Percentiles rank a stretch among this genome's conserved stretches.
Conservation (phyloP, 2,888 invertebrate genomes). For the Desoria tigrina region DNA sequence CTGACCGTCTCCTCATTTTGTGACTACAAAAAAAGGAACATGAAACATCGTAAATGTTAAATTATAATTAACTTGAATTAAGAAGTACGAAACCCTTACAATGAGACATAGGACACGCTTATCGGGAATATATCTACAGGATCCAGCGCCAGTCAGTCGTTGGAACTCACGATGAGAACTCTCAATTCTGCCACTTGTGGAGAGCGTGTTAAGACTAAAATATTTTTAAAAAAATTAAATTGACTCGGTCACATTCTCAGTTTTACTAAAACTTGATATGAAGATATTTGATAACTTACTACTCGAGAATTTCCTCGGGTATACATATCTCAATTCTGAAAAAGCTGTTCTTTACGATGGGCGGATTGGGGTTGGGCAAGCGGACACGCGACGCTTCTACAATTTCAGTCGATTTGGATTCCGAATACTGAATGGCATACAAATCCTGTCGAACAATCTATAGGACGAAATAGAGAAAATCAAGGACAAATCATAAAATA, state of each 20-base stretch:
- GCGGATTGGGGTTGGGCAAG: constrained; percentile 81
- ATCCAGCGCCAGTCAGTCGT: constrained; percentile 78
- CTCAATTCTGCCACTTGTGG: constrained; percentile 77
- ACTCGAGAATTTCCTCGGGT: constrained; percentile 91
- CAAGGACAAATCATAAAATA: too few species aligned
- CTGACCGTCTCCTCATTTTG: constrained; percentile 77
- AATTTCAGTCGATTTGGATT: constrained; percentile 90
- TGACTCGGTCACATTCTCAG: constrained; percentile 16
- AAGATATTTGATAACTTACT: constrained; percentile 70
- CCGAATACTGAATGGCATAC: constrained; percentile 89
- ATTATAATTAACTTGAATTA: constrained; percentile 17
- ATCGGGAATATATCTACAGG: constrained; percentile 61
- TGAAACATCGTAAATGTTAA: too few species aligned
- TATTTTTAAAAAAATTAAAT: too few species aligned
- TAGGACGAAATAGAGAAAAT: too few species aligned
- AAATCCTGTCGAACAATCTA: constrained; percentile 94
- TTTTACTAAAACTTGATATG: constrained; percentile 2
- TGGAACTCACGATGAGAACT: constrained; percentile 94
- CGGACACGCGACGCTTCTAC: constrained; percentile 84
- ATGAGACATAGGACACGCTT: constrained; percentile 81
- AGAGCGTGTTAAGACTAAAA: constrained; percentile 54
- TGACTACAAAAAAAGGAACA: constrained; percentile 58
- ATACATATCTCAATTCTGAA: constrained; percentile 90
- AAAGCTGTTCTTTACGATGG: constrained; percentile 84
- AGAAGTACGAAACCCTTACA: constrained; percentile 56